Evolutionary conservation across 2,113 vertebrate genomes (phyloP).

Genomic region (Apus apus): DNA sequence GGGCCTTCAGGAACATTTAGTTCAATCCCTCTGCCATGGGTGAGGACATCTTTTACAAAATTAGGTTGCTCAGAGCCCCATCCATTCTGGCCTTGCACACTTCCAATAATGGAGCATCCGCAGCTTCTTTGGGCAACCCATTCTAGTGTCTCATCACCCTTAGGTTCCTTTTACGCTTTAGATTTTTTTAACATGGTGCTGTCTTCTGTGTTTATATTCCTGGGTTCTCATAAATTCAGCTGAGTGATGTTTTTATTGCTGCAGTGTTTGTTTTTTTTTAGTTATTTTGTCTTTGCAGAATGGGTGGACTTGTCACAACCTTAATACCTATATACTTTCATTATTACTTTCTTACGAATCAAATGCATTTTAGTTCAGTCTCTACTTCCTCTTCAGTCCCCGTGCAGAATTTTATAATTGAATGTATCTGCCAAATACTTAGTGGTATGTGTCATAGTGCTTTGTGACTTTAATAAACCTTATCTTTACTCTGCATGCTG

Average conservation of each 20-base stretch:
- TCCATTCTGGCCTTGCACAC: not conserved
- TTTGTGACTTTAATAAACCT: not conserved
- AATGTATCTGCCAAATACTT: not conserved
- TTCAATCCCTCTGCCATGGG: too few species aligned
- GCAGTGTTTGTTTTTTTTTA: rapidly evolving
- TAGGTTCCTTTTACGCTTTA: not conserved
- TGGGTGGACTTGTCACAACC: not conserved
- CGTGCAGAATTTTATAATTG: not conserved
- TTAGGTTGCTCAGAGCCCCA: not conserved
- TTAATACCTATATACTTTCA: not conserved
- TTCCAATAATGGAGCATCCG: not conserved
- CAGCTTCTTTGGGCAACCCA: too few species aligned
- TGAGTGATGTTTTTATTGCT: not conserved
- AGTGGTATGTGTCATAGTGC: not conserved
- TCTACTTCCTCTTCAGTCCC: not conserved
- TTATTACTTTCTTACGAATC: not conserved
- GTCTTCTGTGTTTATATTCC: not conserved
- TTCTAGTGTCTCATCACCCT: too few species aligned
- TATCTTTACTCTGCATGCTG: not conserved
- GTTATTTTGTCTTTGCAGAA: not conserved
- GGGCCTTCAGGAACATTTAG: not conserved
- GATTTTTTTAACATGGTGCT: not conserved
- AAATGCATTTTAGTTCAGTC: not conserved
- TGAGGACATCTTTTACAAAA: not conserved
- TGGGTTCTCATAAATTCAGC: not conserved